A percentile compares a stretch with the other conserved stretches of the same genome.
phyloP scores from a whole-genome alignment of 2,113 vertebrate genomes.

The Scomber scombrus region DNA sequence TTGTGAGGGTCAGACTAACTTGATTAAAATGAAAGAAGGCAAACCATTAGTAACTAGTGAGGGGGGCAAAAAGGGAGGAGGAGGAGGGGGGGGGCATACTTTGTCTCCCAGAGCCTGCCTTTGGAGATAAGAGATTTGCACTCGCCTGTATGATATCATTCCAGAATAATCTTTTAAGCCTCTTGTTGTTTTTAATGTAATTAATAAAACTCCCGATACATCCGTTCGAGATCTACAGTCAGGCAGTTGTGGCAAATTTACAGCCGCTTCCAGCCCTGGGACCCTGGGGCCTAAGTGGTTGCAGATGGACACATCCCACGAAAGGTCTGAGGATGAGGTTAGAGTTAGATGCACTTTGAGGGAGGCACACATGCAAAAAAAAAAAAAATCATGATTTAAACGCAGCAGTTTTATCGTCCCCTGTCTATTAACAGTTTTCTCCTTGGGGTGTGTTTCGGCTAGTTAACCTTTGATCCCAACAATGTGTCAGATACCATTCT shows the following conservation, averaged over 20 bases:
- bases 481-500: conserved; percentile 59
- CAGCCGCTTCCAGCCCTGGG: conserved; percentile 4
- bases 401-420: neutral
- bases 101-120: conserved; percentile 52
- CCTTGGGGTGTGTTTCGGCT: conserved; percentile 19
- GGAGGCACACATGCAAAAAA: neutral
- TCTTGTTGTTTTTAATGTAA: conserved; percentile 83
- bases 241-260: conserved; percentile 31
- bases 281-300: conserved; percentile 37
- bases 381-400: neutral
- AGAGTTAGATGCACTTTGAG: conserved; percentile 34
- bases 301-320: conserved; percentile 54
- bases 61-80: neutral
- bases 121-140: conserved; percentile 71
- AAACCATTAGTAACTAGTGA: conserved; percentile 53
- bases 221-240: conserved; percentile 33
- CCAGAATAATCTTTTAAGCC: conserved; percentile 80
- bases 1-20: conserved; percentile 55
- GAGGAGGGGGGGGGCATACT: conserved; percentile 29
- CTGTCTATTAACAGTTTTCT: neutral
- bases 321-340: conserved; percentile 15
- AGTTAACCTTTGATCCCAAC: conserved; percentile 60
- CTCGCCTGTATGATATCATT: conserved; percentile 73
- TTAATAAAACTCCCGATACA: conserved; percentile 73
- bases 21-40: conserved; percentile 52